Evolutionary conservation across 2,797 vertebrate genomes (phyloP).

Genomic region (Sebastes iracundus): DNA sequence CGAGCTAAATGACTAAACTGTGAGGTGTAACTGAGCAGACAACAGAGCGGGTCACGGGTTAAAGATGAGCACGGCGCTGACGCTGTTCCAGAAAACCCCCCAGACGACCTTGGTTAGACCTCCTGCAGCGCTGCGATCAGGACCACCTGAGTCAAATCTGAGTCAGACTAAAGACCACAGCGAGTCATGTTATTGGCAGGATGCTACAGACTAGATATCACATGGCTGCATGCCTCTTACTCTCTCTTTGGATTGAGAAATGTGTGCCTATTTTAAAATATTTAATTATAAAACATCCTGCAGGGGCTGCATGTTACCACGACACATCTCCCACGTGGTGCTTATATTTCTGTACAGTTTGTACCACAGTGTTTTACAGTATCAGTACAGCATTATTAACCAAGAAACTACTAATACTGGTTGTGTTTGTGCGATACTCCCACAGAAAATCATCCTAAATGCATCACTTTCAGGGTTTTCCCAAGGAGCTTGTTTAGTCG

Average conservation of each 20-base stretch:
- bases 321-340: not conserved
- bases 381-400: not conserved
- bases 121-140: conserved; percentile 3
- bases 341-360: not conserved
- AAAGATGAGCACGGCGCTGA: conserved; percentile 8
- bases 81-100: not conserved
- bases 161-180: conserved; percentile 55
- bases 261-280: conserved; percentile 17
- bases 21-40: conserved; percentile 23
- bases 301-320: not conserved
- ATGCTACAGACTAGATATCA: conserved; percentile 23
- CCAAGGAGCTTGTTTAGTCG: too few relatives aligned
- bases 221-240: conserved; percentile 33
- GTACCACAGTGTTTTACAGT: not conserved
- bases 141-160: conserved; percentile 52
- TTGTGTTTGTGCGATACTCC: not conserved
- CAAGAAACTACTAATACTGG: not conserved
- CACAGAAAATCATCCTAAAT: not conserved
- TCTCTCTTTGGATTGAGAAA: conserved; percentile 28
- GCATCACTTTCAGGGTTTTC: not conserved
- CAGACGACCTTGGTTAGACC: not conserved
- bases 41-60: conserved; percentile 5
- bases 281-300: conserved; percentile 10
- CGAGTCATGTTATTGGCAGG: conserved; percentile 47
- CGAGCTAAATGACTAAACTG: conserved; percentile 23